A percentile compares a stretch with the other conserved stretches of the same genome.
These are phyloP conservation scores for Phoenicopterus ruber DNA, from an alignment of 2,113 vertebrate genomes.

Conservation along the genomic window DNA sequence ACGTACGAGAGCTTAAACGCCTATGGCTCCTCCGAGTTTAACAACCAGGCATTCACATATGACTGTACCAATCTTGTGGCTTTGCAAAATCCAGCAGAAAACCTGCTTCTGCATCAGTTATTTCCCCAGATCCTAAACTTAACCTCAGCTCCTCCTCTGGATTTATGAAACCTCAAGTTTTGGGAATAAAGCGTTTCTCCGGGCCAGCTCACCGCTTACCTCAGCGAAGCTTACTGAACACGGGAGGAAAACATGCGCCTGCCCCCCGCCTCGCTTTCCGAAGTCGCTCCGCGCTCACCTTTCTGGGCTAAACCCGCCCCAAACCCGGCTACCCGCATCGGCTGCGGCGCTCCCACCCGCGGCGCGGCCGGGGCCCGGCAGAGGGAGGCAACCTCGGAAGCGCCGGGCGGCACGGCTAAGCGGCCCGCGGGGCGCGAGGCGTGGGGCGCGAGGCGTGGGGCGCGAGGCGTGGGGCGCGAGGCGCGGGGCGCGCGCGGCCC, in stretches of 20 bases:
- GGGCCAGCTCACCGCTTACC: neutral
- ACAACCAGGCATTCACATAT: neutral
- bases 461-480: no score
- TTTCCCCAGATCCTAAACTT: neutral
- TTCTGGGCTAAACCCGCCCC: fast-evolving
- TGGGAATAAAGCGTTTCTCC: neutral
- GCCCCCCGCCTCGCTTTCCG: neutral
- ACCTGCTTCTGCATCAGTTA: neutral
- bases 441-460: no score
- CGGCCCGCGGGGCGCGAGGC: no score
- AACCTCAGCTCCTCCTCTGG: neutral
- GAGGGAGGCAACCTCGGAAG: no score
- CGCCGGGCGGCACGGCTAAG: no score
- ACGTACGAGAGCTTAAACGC: neutral
- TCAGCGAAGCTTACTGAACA: fast-evolving
- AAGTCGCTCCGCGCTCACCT: neutral
- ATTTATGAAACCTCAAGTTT: neutral
- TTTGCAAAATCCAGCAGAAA: neutral
- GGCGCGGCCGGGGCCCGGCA: neutral
- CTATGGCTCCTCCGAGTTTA: neutral
- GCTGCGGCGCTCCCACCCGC: no score
- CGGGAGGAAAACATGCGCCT: neutral
- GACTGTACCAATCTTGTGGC: fast-evolving
- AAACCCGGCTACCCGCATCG: fast-evolving
- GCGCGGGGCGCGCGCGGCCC: fast-evolving